Evolutionary conservation across 1,140 invertebrate genomes (phyloP), one percentile per base, ranked within the genome.

Genomic region (Oncopodura yosiiana): DNA sequence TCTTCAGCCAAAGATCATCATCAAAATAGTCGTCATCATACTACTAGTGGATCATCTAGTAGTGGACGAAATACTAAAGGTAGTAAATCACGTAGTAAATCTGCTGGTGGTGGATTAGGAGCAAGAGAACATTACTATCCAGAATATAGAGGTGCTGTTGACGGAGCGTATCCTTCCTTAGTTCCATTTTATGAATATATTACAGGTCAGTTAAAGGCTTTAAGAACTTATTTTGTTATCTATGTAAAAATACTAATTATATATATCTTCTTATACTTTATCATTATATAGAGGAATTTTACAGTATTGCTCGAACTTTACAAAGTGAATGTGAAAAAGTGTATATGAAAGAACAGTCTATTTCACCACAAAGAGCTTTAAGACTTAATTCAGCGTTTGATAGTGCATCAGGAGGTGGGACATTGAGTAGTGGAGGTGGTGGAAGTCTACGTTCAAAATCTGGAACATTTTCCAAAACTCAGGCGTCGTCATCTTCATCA

Each of bases 241-340:
- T n/a, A n/a, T n/a, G n/a, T n/a, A n/a, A n/a, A n/a, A n/a, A n/a
- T n/a, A n/a, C n/a, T n/a, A n/a, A n/a, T n/a, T n/a, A n/a, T n/a
- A n/a, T n/a, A n/a, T n/a, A n/a, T n/a, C n/a, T n/a, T n/a, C n/a
- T n/a, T n/a, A n/a, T n/a, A n/a, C n/a, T n/a, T n/a, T n/a, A n/a
- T n/a, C n/a, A n/a, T n/a, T n/a, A n/a, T n/a, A n/a, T n/a, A n/a
- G 61, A 63, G 39, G 61, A 63, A 46, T 63, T 63, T 37, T 60
- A 60, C 26, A 60, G 43, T 16, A 41, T 63, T 32, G 54, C 61
- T n/a, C 60, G 50, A 39, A 53, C 41, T 29, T 45, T 63, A n/a
- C 52, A 60, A 18, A 21, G n/a, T 12, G 58, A 58, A 38, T 63
- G 58, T 42, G 62, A 63, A 37, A 63, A 61, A 37, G 60, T 62